These are phyloP conservation scores for Meandrusa payeni DNA, from an alignment of 2,888 invertebrate species.

Conservation along the genomic window DNA sequence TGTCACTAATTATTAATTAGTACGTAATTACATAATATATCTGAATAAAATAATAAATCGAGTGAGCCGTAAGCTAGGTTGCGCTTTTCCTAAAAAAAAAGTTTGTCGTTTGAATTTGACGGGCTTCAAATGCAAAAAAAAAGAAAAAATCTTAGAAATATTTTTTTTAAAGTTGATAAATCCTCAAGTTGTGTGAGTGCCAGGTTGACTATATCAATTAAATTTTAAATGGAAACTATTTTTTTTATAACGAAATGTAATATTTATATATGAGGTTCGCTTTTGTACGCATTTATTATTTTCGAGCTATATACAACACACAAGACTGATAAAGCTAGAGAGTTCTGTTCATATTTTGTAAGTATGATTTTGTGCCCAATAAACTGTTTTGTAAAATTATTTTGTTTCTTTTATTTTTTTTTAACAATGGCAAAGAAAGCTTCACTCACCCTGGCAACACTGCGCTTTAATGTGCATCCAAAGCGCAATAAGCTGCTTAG, in stretches of 20 bases:
- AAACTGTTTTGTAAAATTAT: slow-evolving; percentile 66
- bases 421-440: slow-evolving; percentile 34
- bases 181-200: slow-evolving; percentile 59
- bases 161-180: not conserved
- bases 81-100: too few relatives aligned
- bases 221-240: slow-evolving; percentile 25
- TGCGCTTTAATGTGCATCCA: slow-evolving; percentile 12
- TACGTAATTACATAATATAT: too few relatives aligned
- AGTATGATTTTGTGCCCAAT: slow-evolving; percentile 76
- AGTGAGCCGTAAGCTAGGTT: too few relatives aligned
- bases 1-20: too few relatives aligned
- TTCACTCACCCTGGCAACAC: slow-evolving; percentile 28
- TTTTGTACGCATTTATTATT: slow-evolving; percentile 72
- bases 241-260: slow-evolving; percentile 35
- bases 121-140: not conserved
- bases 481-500: slow-evolving; percentile 11
- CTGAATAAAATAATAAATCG: too few relatives aligned
- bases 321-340: slow-evolving; percentile 76
- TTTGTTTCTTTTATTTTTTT: slow-evolving; percentile 69
- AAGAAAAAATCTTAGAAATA: not conserved
- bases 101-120: slow-evolving; percentile 4
- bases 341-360: slow-evolving; percentile 67
- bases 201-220: slow-evolving; percentile 39
- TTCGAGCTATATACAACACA: slow-evolving; percentile 77
- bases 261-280: slow-evolving; percentile 47